Percentiles rank a stretch among this genome's conserved stretches.
phyloP scores from a whole-genome alignment of 2,113 vertebrate genomes.

The Patagioenas fasciata region DNA sequence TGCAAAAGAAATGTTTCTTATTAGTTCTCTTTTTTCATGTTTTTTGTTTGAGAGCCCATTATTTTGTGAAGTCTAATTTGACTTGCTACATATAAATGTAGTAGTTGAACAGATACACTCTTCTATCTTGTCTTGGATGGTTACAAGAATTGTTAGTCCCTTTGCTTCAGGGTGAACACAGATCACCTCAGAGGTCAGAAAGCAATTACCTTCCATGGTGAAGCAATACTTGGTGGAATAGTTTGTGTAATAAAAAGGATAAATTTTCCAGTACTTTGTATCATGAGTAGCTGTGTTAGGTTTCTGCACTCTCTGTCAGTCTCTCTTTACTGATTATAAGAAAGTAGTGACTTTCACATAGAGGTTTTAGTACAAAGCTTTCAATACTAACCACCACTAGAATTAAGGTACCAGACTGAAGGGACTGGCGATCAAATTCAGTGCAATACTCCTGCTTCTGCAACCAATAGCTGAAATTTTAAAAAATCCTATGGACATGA shows the following conservation, averaged over 20 bases:
- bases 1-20: not conserved
- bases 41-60: not conserved
- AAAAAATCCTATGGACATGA: not conserved
- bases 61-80: slow-evolving; percentile 3
- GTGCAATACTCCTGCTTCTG: not conserved
- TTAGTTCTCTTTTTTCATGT: not conserved
- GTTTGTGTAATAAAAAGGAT: not conserved
- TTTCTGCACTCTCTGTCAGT: not conserved
- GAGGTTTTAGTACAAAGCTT: not conserved
- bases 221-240: not conserved
- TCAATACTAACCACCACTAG: not conserved
- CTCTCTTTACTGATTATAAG: not conserved
- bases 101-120: not conserved
- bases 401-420: not conserved
- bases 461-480: not conserved
- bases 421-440: not conserved
- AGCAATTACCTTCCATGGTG: not conserved
- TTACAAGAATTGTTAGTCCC: not conserved
- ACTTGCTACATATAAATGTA: not conserved
- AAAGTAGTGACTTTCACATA: not conserved
- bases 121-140: not conserved
- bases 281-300: not conserved
- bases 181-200: slow-evolving; percentile 22
- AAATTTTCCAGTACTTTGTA: not conserved
- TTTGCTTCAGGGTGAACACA: not conserved